Base-by-base conservation (phyloP, 2,797 vertebrate genomes). In the Eutrigla gurnardus region DNA sequence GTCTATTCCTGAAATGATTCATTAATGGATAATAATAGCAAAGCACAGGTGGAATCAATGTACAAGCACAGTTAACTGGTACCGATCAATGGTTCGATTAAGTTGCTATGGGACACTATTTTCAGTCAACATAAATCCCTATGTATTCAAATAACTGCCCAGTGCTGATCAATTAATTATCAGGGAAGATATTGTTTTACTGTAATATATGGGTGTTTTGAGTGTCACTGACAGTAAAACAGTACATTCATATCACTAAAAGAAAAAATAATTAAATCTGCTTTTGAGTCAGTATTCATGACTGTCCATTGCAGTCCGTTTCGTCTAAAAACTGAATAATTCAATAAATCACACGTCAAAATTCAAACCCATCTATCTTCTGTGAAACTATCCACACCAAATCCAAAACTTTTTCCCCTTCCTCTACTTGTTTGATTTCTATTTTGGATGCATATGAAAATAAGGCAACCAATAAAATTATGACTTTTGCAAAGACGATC, bases 11-110 rank as follows among this genome's bases (percentile, higher is more conserved):
- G 39, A 37, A 75, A 79, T 65, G 47, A 83, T 57, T 74, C 68
- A 76, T 83, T 83, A 72, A 64, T 67, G 59, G 67, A 50, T 84
- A 73, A 79, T 73, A 70, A 83, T 60, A 69, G 61, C 8, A 7
- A 46, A 8, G 45, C 59, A 63, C 71, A 73, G 61, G 65, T 75
- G 59, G 49, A 84, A 55, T 62, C 39, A 77, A 53, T 49, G 57
- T 10, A 15, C 52, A 53, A 40, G 60, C 6, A 14, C 49, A 36
- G 5, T 42, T 10, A 32, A 15, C 62, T 39, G 47, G 0, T 25
- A 40, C 45, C 9, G 12, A 32, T 35, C 61, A 40, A 25, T 59
- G 40, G 39, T 54, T 64, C 52, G 15, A 49, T 65, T 35, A 35
- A 25, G 7, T 32, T 6, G 4, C 47, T 1, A 40, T n/a, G 17